A percentile compares a stretch with the other conserved stretches of the same genome.
These are phyloP conservation scores for Artibeus jamaicensis DNA, from an alignment of 2,797 vertebrate species.

Conservation along the genomic window DNA sequence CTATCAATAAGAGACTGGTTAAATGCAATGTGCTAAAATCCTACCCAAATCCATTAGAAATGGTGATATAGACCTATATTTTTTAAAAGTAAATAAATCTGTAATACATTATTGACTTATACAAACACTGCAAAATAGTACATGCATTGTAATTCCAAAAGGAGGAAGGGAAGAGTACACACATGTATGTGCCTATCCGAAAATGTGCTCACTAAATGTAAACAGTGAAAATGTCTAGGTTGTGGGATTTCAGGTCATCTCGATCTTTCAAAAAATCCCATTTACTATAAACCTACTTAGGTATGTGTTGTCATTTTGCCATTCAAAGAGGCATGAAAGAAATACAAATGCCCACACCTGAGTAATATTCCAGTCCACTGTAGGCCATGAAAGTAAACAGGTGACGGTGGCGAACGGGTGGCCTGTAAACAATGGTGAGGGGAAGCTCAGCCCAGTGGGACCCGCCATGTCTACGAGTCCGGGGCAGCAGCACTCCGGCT, in stretches of 20 bases:
- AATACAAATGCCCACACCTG: background rate
- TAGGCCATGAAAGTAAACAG: background rate
- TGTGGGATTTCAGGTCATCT: background rate
- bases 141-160: background rate
- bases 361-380: background rate
- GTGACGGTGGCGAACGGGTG: background rate
- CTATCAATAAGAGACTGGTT: background rate
- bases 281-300: background rate
- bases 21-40: background rate
- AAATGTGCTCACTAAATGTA: background rate
- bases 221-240: background rate
- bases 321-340: background rate
- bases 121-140: background rate
- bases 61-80: background rate
- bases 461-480: accelerated
- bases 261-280: background rate
- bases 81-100: constrained; percentile 14
- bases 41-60: background rate
- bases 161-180: background rate
- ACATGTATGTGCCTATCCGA: background rate
- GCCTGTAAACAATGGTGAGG: background rate
- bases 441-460: background rate
- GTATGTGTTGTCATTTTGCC: background rate
- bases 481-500: background rate
- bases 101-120: background rate